Base-by-base conservation (phyloP, 2,888 invertebrate species). In the Trachelus stipa region DNA sequence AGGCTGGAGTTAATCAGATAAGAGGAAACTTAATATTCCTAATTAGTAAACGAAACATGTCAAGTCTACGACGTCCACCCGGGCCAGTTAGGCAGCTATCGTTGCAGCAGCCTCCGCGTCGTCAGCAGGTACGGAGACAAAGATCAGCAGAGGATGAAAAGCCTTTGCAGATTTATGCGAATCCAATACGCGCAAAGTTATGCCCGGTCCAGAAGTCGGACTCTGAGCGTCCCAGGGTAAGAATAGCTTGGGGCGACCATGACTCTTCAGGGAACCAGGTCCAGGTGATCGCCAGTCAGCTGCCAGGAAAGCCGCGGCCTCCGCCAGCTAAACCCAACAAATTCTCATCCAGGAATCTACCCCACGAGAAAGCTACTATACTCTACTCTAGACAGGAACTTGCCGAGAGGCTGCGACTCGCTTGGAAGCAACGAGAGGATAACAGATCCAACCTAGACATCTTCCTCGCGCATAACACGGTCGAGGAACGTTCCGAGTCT, bases 361-460 rank as follows among this genome's bases (percentile, higher is more conserved):
- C 81, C 31, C 81, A 79, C 1, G 87, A 82, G 76, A 90, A 88
- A 76, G 87, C 90, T 0, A 85, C 89, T 73, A 88, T 91, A 30
- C 85, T 91, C n/a, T 91, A 90, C 68, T 91, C 91, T 3, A 88
- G 93, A 73, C 92, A 93, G 83, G 92, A 93, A 81, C 84, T 93
- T 31, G 92, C 92, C 4, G 92, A 93, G 84, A 87, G 93, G 82
- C 83, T 93, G 74, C 87, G 92, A 76, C 89, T 92, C 15, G 92
- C 92, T 0, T 93, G 93, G 93, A 91, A 92, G 78, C 92, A 93
- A 69, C 87, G 92, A 1, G 90, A 92, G 79, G 91, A 92, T 76
- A 93, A 92, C 79, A 94, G 93, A 85, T 92, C 93, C 2, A 95
- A 94, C 87, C 91, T 95, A 69, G 93, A 93, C 77, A 95, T 95